A percentile compares a stretch with the other conserved stretches of the same genome.
Conservation (phyloP, 2,113 vertebrate genomes). For the Festucalex cinctus region DNA sequence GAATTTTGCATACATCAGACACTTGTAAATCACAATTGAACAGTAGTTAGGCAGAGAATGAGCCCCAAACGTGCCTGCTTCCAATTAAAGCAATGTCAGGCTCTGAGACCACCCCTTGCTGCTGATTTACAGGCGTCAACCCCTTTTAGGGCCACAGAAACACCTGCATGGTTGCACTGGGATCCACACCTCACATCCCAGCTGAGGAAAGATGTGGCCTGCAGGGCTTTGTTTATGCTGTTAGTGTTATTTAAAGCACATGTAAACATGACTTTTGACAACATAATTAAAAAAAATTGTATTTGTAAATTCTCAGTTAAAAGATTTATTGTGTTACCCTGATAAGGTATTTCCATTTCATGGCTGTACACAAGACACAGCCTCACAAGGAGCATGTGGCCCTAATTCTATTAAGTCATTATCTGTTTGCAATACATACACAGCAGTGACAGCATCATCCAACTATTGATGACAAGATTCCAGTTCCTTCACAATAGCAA, state of each 20-base stretch:
- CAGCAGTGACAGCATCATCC: constrained; percentile 1
- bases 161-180: constrained; percentile 45
- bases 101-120: constrained; percentile 82
- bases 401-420: constrained; percentile 33
- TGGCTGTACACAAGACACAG: constrained; percentile 21
- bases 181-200: constrained; percentile 36
- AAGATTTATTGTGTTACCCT: not conserved
- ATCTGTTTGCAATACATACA: constrained; percentile 23
- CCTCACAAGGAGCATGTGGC: constrained; percentile 34
- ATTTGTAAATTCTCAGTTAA: not conserved
- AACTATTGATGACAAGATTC: constrained; percentile 15
- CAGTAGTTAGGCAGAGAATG: constrained; percentile 85
- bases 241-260: not conserved
- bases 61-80: constrained; percentile 87
- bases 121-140: constrained; percentile 76
- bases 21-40: constrained; percentile 89
- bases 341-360: not conserved
- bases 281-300: not conserved
- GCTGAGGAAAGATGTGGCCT: constrained; percentile 2
- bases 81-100: constrained; percentile 82
- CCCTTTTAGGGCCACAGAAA: constrained; percentile 65
- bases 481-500: constrained; percentile 39
- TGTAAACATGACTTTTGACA: not conserved
- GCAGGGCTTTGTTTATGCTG: constrained; percentile 1
- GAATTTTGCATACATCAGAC: constrained; percentile 84